Percentiles rank a stretch among this genome's conserved stretches.
These are phyloP conservation scores for Apodemia zela DNA, from an alignment of 2,888 invertebrate species.

Conservation along the genomic window DNA sequence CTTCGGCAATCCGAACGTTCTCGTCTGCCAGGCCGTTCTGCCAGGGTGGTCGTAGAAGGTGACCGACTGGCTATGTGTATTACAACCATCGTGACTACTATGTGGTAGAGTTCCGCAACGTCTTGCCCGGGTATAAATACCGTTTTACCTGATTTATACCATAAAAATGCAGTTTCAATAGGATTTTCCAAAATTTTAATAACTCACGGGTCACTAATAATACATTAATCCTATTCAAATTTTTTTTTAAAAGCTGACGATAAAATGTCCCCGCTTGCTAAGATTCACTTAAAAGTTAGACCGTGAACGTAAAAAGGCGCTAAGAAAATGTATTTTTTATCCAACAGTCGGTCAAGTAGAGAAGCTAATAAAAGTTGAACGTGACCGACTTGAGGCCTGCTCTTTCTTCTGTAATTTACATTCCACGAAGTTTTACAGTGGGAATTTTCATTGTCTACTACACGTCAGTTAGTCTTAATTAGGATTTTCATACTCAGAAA, in stretches of 20 bases:
- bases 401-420: conserved; percentile 38
- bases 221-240: neutral
- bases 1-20: too few relatives aligned
- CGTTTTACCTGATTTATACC: too few relatives aligned
- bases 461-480: conserved; percentile 1
- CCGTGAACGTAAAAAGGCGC: conserved; percentile 12
- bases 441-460: conserved; percentile 5
- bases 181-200: too few relatives aligned
- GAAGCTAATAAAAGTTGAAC: conserved; percentile 52
- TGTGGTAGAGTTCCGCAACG: too few relatives aligned
- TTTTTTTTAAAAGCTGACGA: neutral
- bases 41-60: too few relatives aligned
- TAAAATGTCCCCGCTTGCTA: conserved; percentile 10
- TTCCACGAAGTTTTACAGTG: conserved; percentile 37
- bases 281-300: conserved; percentile 11
- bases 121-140: too few relatives aligned
- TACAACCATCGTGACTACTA: too few relatives aligned
- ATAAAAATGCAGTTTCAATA: too few relatives aligned
- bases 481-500: neutral
- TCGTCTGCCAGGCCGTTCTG: too few relatives aligned
- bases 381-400: conserved; percentile 38
- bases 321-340: conserved; percentile 15
- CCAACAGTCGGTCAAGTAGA: conserved; percentile 24
- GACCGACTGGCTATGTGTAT: too few relatives aligned
- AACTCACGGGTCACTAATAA: too few relatives aligned